Evolutionary conservation across 1,140 invertebrate genomes (phyloP).

Genomic region (Cardiocondyla obscurior): DNA sequence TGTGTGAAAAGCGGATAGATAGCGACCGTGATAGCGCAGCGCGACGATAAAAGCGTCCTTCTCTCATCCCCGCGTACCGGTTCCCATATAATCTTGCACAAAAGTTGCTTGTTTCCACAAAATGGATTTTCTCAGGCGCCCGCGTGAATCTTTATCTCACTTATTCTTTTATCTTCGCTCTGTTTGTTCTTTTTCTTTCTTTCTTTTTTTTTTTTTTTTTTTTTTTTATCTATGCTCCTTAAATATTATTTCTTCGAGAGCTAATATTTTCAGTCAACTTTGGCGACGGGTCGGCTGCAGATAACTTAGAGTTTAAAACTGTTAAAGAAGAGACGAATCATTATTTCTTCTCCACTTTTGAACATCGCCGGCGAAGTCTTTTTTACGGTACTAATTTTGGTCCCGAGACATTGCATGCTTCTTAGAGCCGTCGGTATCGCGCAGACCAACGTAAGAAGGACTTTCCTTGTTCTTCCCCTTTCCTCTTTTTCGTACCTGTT

Average conservation of each 20-base stretch:
- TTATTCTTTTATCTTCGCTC: background rate
- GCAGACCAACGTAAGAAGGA: slow-evolving; percentile 6
- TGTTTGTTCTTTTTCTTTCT: background rate
- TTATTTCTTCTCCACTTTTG: background rate
- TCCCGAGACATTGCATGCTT: slow-evolving; percentile 2
- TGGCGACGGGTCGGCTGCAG: too few relatives aligned
- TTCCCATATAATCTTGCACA: slow-evolving; percentile 30
- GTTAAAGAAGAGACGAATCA: background rate
- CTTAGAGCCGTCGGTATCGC: slow-evolving; percentile 7
- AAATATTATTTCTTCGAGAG: background rate
- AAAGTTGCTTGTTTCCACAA: background rate
- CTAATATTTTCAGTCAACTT: background rate
- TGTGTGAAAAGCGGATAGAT: slow-evolving; percentile 38
- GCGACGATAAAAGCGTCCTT: background rate
- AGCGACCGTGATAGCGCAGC: slow-evolving; percentile 8
- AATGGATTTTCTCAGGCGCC: background rate
- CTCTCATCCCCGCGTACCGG: background rate
- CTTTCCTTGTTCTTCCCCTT: background rate
- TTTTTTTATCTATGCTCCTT: background rate
- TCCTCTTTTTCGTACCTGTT: background rate
- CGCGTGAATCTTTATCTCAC: background rate
- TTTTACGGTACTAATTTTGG: background rate
- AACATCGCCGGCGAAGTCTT: background rate
- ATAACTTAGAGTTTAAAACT: background rate
- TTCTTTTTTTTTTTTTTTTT: background rate